Base-by-base conservation (phyloP, 2,113 vertebrate species). In the Plestiodon gilberti region DNA sequence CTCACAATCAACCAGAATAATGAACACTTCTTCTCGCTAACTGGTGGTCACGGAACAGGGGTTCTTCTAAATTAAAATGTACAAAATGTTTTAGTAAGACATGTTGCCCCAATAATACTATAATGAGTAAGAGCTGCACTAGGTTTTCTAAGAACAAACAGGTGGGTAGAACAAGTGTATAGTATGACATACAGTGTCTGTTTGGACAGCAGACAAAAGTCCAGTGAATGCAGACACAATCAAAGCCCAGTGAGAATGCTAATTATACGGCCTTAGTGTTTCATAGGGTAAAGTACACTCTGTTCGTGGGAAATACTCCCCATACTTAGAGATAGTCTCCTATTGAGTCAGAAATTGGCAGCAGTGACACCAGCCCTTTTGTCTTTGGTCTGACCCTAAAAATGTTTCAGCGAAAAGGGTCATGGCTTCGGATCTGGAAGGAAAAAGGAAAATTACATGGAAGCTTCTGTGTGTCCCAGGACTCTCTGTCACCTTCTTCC, bases 121-220 rank as follows among this genome's bases (percentile, higher is more conserved):
- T 25, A 28, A 15, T 85, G 52, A 62, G 30, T 79, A 64, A 79
- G 69, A 64, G 87, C 91, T 88, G 75, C 48, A 78, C 88, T 82
- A 81, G 61, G 81, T 84, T 94, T 91, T 82, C 87, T 35, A 6
- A 76, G 64, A 90, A 70, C 69, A 89, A 90, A 91, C 80, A 87
- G 90, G 82, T 38, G 80, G 48, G 83, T 87, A 48, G 78, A 89
- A 33, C 77, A 81, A 91, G 92, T 86, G 91, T 89, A 93, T 84
- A 92, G 78, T 4, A 2, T 82, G 88, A 88, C 35, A 74, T 65
- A 14, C 83, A 84, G 81, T 62, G 62, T 83, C 43, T 80, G 77
- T 22, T 70, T 89, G 67, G 78, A 87, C 20, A 38, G 64, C 79
- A 93, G 81, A 86, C 83, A 88, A 91, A 91, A 89, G 78, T 85